Evolutionary conservation across 2,797 vertebrate genomes (phyloP).

Genomic region (Chromis chromis): DNA sequence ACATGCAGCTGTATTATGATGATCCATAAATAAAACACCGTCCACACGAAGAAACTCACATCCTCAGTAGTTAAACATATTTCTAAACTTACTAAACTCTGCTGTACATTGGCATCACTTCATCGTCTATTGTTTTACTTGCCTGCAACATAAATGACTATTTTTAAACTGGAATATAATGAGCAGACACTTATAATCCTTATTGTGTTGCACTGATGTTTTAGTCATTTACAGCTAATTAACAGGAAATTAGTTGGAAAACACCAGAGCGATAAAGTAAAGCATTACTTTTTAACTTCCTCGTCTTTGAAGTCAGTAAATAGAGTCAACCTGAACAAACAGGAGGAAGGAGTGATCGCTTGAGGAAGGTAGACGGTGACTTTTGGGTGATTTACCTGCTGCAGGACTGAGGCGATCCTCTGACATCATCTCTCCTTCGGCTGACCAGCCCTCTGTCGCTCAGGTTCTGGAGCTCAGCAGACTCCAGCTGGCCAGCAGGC

Average conservation of each 20-base stretch:
- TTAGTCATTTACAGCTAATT: neutral
- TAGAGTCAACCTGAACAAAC: too few relatives aligned
- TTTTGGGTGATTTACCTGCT: constrained; percentile 31
- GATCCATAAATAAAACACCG: too few relatives aligned
- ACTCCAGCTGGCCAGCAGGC: constrained; percentile 30
- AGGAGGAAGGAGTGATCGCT: too few relatives aligned
- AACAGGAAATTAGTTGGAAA: neutral
- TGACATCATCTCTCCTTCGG: constrained; percentile 49
- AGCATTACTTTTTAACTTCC: neutral
- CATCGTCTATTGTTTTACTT: too few relatives aligned
- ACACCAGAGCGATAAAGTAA: neutral
- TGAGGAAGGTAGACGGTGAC: constrained; percentile 21
- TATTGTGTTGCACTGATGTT: neutral
- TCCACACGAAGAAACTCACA: too few relatives aligned
- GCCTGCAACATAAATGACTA: too few relatives aligned
- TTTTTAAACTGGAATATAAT: too few relatives aligned
- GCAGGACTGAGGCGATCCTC: constrained; percentile 46
- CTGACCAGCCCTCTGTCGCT: constrained; percentile 37
- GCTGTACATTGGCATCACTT: too few relatives aligned
- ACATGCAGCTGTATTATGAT: too few relatives aligned
- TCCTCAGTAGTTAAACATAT: too few relatives aligned
- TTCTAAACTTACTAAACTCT: too few relatives aligned
- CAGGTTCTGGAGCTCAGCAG: constrained; percentile 20
- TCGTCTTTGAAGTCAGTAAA: constrained; percentile 15
- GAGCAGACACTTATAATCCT: neutral